Percentiles rank a stretch among this genome's conserved stretches.
Evolutionary conservation across 2,113 vertebrate species (phyloP).

Genomic region (Penelope pileata): DNA sequence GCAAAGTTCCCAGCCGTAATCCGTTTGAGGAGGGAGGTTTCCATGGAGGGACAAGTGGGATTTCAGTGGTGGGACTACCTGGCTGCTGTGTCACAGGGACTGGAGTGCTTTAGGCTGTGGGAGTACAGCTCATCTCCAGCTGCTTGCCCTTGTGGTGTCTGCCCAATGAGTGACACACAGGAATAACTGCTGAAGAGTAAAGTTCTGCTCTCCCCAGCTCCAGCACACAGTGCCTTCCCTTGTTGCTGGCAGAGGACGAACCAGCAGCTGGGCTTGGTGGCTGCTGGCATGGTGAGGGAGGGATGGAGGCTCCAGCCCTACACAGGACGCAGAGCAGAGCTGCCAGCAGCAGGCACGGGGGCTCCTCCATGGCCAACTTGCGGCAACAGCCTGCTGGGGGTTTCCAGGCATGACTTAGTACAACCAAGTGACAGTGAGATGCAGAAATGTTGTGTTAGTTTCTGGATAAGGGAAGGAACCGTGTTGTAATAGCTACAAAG

Average conservation of each 20-base stretch:
- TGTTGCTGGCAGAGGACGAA: background rate
- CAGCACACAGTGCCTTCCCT: background rate
- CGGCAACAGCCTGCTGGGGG: background rate
- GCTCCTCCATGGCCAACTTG: rapidly evolving
- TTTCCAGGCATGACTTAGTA: background rate
- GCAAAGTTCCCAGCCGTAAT: background rate
- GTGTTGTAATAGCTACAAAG: background rate
- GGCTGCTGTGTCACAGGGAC: background rate
- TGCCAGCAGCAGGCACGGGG: background rate
- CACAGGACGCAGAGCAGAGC: background rate
- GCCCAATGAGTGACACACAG: background rate
- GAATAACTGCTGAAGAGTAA: background rate
- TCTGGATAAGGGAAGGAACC: background rate
- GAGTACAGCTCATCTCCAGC: background rate
- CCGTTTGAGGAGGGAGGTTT: background rate
- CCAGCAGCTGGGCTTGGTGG: background rate
- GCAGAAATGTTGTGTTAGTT: background rate
- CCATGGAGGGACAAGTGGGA: background rate
- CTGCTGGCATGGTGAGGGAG: background rate
- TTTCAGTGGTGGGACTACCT: background rate
- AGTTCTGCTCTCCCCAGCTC: background rate
- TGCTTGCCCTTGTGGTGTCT: background rate
- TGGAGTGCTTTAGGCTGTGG: background rate
- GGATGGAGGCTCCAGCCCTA: background rate
- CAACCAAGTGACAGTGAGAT: background rate